Percentiles rank a stretch among this genome's conserved stretches.
phyloP scores from a whole-genome alignment of 2,113 vertebrate species.

The Lethenteron camtschaticum region DNA sequence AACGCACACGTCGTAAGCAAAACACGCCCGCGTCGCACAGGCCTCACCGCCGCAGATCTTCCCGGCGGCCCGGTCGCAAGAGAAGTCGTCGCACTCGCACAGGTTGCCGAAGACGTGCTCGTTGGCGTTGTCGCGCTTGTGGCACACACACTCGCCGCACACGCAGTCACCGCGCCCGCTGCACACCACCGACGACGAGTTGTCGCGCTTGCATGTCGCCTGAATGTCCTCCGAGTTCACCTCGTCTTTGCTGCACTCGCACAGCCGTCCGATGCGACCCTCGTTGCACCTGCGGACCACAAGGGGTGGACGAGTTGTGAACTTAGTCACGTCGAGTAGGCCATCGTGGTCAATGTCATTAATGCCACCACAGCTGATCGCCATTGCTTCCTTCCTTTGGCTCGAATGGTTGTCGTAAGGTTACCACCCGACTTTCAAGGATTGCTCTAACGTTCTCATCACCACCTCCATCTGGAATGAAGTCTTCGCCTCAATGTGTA shows the following conservation, averaged over 20 bases:
- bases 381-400: no score
- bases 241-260: constrained; percentile 86
- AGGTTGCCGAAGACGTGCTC: constrained; percentile 45
- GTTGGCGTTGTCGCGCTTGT: constrained; percentile 44
- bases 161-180: constrained; percentile 52
- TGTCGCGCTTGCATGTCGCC: constrained; percentile 67
- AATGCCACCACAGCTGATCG: no score
- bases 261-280: constrained; percentile 56
- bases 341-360: no score
- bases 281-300: constrained; percentile 46
- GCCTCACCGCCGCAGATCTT: constrained; percentile 63
- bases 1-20: no score
- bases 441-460: no score
- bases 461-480: no score
- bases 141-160: constrained; percentile 72
- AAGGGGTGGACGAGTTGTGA: no score
- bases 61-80: constrained; percentile 59
- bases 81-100: constrained; percentile 86
- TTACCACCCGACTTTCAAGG: no score
- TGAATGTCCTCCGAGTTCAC: constrained; percentile 81
- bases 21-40: no score
- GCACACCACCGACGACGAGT: constrained; percentile 28
- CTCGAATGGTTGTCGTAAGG: no score
- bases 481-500: no score
- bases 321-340: no score